Base-by-base conservation (phyloP, 2,888 invertebrate species). In the Lacanobia wlatinum region DNA sequence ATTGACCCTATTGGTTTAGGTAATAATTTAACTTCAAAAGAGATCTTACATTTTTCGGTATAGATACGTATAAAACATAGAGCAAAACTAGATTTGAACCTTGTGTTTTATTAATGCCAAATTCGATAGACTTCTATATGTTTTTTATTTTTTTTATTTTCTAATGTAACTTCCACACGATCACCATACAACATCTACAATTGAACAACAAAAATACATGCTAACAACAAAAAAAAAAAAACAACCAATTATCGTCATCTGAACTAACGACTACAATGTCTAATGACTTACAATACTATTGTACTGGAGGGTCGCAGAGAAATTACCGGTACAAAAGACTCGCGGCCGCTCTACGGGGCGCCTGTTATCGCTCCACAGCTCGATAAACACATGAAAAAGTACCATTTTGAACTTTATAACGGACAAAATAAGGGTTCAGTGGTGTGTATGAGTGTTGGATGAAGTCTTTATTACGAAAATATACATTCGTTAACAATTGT, bases 291-390 rank as follows among this genome's bases (percentile, higher is more conserved):
- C 89, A 87, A 85, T 84, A 85, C 87, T 76, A 89, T 82, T 81
- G 84, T 84, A 75, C 64, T 73, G 75, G 89, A 87, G 89, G 91
- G 91, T 84, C 88, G 87, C 82, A 77, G 82, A 87, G 88, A 89
- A 91, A 92, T 92, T 92, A 92, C 87, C 89, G 84, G 86, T 87
- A 93, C 92, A 93, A 93, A 91, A 89, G 92, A 89, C 89, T 88
- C 87, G 87, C 89, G 87, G 84, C 66, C 76, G 73, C 92, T 71
- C 94, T 60, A 84, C 93, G 91, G 93, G 93, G 91, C 87, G 94
- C 93, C 91, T 88, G 91, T 92, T 92, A 91, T 85, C 85, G 60
- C 58, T 70, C 18, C 21, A 65, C 70, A 67, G 50, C 40, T 18
- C 34, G 28, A 70, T 65, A 63, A 56, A 40, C 12, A 50, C 1